A percentile compares a stretch with the other conserved stretches of the same genome.
Conservation (phyloP, 2,113 vertebrate genomes). For the Tamias sibiricus region DNA sequence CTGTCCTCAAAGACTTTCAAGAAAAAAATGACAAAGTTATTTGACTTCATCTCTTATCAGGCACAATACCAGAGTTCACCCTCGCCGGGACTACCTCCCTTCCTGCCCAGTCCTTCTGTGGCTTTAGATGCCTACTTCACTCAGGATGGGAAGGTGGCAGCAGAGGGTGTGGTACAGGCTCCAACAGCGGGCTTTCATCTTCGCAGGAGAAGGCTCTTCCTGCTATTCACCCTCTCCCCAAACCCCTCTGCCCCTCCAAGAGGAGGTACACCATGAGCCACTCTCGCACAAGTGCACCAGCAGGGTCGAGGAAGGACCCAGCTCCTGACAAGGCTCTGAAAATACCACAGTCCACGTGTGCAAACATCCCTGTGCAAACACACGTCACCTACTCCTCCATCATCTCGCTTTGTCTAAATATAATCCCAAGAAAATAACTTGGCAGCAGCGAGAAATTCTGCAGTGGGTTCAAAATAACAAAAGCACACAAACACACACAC, state of each 20-base stretch:
- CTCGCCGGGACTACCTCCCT: background rate
- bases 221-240: background rate
- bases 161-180: background rate
- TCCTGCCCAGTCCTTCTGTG: background rate
- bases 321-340: conserved; percentile 82
- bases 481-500: conserved; percentile 13
- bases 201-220: background rate
- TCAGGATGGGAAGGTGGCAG: background rate
- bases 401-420: conserved; percentile 88
- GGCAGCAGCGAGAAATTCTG: conserved; percentile 85
- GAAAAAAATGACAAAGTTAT: background rate
- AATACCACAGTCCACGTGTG: conserved; percentile 83
- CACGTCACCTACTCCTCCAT: conserved; percentile 77
- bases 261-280: conserved; percentile 68
- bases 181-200: background rate
- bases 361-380: conserved; percentile 87
- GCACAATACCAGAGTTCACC: background rate
- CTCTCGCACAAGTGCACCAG: conserved; percentile 83
- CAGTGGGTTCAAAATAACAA: conserved; percentile 73
- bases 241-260: background rate
- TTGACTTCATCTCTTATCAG: background rate
- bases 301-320: conserved; percentile 78
- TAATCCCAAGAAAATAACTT: conserved; percentile 87
- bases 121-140: background rate
- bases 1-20: background rate